A percentile compares a stretch with the other conserved stretches of the same genome.
Evolutionary conservation across 2,888 invertebrate species (phyloP).

Genomic region (Gandaritis pyraliata): DNA sequence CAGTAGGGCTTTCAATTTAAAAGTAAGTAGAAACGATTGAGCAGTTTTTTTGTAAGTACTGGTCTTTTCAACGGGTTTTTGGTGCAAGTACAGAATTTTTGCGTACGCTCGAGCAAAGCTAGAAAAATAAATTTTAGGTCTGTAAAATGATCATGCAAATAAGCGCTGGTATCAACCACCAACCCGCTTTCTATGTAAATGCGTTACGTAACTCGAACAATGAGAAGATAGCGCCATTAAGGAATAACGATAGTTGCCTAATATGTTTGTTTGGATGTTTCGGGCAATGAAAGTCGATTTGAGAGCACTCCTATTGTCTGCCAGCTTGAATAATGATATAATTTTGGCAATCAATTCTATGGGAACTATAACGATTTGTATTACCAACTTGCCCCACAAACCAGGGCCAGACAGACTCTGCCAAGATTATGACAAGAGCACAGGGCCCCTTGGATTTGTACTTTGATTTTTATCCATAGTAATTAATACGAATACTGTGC

Average conservation of each 20-base stretch:
- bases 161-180: background rate
- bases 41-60: too few relatives aligned
- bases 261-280: conserved; percentile 70
- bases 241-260: conserved; percentile 78
- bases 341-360: conserved; percentile 26
- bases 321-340: conserved; percentile 34
- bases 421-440: too few relatives aligned
- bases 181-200: conserved; percentile 9
- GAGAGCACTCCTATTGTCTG: conserved; percentile 65
- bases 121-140: background rate
- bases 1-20: too few relatives aligned
- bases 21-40: too few relatives aligned
- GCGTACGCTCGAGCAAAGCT: too few relatives aligned
- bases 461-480: too few relatives aligned
- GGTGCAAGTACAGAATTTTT: too few relatives aligned
- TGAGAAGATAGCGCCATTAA: conserved; percentile 75
- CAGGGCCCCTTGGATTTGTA: too few relatives aligned
- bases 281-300: conserved; percentile 66
- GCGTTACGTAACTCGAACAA: conserved; percentile 79
- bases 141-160: background rate
- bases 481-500: too few relatives aligned
- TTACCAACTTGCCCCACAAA: too few relatives aligned
- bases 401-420: too few relatives aligned
- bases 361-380: background rate
- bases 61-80: too few relatives aligned